Conservation (phyloP, 2,888 invertebrate species). For the Theretra japonica region DNA sequence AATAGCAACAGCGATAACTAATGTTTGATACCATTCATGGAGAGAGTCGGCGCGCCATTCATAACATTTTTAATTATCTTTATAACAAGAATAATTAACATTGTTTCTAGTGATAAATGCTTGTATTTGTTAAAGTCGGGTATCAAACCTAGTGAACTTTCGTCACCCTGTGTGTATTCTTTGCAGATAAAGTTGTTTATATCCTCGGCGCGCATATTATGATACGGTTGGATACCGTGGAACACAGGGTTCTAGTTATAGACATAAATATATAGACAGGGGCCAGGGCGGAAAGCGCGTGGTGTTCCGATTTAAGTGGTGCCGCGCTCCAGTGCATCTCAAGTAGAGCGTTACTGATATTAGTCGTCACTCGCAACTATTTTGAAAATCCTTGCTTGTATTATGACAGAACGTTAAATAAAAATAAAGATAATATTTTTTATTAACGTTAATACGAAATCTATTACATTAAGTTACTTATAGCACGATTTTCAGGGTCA, state of each 20-base stretch:
- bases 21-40: not conserved
- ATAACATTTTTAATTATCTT: not conserved
- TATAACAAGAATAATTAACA: slow-evolving; percentile 4
- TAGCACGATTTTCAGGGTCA: no score
- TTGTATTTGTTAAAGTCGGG: not conserved
- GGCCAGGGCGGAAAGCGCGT: no score
- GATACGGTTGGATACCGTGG: not conserved
- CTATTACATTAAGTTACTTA: no score
- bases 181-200: slow-evolving; percentile 25
- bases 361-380: no score
- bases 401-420: no score
- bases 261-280: no score
- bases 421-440: no score
- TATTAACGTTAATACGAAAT: no score
- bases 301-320: no score
- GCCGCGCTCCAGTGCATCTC: no score
- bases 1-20: not conserved
- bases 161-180: slow-evolving; percentile 19
- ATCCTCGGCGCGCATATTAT: not conserved
- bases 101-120: not conserved
- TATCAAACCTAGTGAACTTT: slow-evolving; percentile 26
- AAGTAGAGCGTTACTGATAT: no score
- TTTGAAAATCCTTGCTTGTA: no score
- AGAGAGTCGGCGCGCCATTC: not conserved
- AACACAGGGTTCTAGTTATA: not conserved